phyloP scores from a whole-genome alignment of 23 tunicate species.

The Trididemnum nubilum region DNA sequence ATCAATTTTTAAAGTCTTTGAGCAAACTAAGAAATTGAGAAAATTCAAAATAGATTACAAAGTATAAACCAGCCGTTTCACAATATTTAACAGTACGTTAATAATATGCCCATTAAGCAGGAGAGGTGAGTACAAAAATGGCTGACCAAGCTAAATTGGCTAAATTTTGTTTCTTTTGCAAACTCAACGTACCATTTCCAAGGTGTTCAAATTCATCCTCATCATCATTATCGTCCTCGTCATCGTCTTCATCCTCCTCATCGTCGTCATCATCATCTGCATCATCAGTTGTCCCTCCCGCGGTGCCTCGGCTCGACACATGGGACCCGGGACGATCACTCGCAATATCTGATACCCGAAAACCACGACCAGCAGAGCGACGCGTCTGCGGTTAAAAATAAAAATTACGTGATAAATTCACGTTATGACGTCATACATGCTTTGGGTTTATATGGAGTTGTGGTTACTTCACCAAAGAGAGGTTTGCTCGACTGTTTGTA shows the following conservation, averaged over 20 bases:
- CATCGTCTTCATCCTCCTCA: constrained; percentile 76
- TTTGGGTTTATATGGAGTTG: neutral
- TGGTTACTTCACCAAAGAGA: neutral
- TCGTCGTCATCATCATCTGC: constrained; percentile 77
- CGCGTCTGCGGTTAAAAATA: neutral
- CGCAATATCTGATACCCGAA: neutral
- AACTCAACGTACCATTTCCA: constrained; percentile 56
- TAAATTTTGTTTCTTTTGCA: too few relatives aligned
- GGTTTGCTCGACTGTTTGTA: neutral
- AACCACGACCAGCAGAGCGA: constrained; percentile 9
- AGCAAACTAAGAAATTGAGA: too few relatives aligned
- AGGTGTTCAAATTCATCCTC: constrained; percentile 59
- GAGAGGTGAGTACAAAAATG: too few relatives aligned
- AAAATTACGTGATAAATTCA: neutral
- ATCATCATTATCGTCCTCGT: constrained; percentile 74
- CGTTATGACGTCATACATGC: neutral
- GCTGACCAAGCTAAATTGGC: too few relatives aligned
- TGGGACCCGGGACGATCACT: constrained; percentile 64
- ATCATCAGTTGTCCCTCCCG: constrained; percentile 58
- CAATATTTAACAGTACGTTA: too few relatives aligned
- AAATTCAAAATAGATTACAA: too few relatives aligned
- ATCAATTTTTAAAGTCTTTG: too few relatives aligned
- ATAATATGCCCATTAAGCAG: too few relatives aligned
- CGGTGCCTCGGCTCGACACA: constrained; percentile 47
- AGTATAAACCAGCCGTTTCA: too few relatives aligned